Evolutionary conservation across 64 coral and sea anemone species (phyloP).

Genomic region (Acropora tenuis): DNA sequence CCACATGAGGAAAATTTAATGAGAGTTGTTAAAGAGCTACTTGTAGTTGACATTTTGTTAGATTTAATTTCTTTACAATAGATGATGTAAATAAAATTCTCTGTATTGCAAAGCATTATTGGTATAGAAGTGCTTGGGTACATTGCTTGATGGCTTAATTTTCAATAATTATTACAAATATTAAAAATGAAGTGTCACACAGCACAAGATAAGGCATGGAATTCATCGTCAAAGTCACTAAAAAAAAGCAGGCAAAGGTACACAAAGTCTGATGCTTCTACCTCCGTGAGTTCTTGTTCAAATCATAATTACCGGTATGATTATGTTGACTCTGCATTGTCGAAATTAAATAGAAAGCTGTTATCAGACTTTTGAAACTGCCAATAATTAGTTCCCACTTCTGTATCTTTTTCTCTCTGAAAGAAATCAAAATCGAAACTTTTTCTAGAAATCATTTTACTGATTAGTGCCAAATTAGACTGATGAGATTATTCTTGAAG

Average conservation of each 20-base stretch:
- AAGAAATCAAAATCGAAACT: background rate
- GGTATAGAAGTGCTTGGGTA: too few relatives aligned
- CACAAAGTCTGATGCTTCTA: background rate
- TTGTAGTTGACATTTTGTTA: background rate
- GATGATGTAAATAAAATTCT: background rate
- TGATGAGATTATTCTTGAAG: too few relatives aligned
- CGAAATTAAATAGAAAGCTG: conserved; percentile 53
- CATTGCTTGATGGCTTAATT: too few relatives aligned
- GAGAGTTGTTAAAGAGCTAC: background rate
- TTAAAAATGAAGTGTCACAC: too few relatives aligned
- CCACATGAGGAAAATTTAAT: conserved; percentile 5
- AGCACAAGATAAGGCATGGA: too few relatives aligned
- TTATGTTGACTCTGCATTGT: background rate
- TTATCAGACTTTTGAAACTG: conserved; percentile 50
- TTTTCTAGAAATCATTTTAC: background rate
- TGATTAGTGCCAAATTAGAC: too few relatives aligned
- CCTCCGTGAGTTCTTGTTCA: background rate
- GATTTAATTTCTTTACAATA: background rate
- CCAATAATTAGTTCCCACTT: background rate
- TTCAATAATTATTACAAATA: too few relatives aligned
- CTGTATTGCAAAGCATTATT: too few relatives aligned
- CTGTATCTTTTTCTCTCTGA: background rate
- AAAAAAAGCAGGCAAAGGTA: background rate
- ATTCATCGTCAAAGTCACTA: too few relatives aligned
- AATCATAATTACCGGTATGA: background rate